Conservation (phyloP, 2,888 invertebrate species). For the Parthenolecanium corni region DNA sequence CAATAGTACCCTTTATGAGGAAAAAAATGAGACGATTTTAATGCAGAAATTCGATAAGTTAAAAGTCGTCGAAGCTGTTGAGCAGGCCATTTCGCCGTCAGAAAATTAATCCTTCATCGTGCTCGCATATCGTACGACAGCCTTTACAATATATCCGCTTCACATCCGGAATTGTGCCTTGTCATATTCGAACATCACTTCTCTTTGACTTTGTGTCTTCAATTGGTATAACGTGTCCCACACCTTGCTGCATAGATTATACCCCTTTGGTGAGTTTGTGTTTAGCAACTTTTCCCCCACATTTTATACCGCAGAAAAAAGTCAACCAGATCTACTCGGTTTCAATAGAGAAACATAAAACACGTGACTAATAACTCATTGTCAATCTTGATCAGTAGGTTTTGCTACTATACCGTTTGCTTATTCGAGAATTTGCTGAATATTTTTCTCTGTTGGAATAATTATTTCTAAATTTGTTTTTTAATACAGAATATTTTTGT, state of each 20-base stretch:
- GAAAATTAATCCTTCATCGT: conserved; percentile 25
- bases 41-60: conserved; percentile 19
- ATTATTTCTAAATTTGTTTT: too few relatives aligned
- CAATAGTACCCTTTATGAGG: too few relatives aligned
- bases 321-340: conserved; percentile 16
- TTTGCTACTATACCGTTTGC: too few relatives aligned
- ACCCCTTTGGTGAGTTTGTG: too few relatives aligned
- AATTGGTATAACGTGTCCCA: not conserved
- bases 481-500: too few relatives aligned
- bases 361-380: too few relatives aligned
- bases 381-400: too few relatives aligned
- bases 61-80: conserved; percentile 19
- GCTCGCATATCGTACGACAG: conserved; percentile 12
- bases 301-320: conserved; percentile 12
- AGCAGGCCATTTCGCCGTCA: conserved; percentile 21
- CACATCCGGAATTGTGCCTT: conserved; percentile 20
- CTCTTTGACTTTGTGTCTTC: not conserved
- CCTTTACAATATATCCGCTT: conserved; percentile 6
- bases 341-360: too few relatives aligned
- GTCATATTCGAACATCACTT: conserved; percentile 15
- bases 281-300: too few relatives aligned
- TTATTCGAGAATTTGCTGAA: too few relatives aligned
- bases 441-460: too few relatives aligned
- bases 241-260: not conserved
- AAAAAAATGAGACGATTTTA: not conserved